Percentiles rank a stretch among this genome's conserved stretches.
Evolutionary conservation across 37 sponge, comb jelly and placozoan species (phyloP).

Genomic region (Halichondria panicea): DNA sequence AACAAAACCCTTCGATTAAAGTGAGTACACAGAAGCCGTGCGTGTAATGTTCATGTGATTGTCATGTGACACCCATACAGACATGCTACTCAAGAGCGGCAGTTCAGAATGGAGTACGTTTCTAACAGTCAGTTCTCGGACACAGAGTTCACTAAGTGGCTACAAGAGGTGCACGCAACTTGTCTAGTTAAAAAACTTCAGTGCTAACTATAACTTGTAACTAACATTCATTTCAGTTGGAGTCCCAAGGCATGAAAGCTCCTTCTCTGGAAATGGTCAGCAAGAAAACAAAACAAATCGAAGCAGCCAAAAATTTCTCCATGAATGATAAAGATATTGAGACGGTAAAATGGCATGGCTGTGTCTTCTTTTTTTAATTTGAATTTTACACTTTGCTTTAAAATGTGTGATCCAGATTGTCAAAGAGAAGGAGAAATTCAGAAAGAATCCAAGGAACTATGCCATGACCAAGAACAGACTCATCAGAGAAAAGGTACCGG

Average conservation of each 20-base stretch:
- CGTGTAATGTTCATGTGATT: background rate
- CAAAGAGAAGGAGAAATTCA: conserved; percentile 87
- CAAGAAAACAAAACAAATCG: conserved; percentile 73
- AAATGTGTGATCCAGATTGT: conserved; percentile 61
- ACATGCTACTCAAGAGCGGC: conserved; percentile 84
- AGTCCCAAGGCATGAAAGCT: conserved; percentile 50
- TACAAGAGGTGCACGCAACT: conserved; percentile 52
- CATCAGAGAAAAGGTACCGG: conserved; percentile 68
- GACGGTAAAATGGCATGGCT: conserved; percentile 19
- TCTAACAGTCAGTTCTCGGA: conserved; percentile 93
- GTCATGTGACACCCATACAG: conserved; percentile 12
- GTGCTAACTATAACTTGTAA: too few relatives aligned
- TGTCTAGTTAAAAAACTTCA: background rate
- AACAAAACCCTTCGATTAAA: conserved; percentile 87
- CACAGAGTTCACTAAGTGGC: conserved; percentile 92
- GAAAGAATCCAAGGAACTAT: conserved; percentile 89
- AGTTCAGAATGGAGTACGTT: conserved; percentile 96
- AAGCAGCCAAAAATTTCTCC: conserved; percentile 61
- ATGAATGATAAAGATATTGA: conserved; percentile 92
- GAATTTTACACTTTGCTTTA: background rate
- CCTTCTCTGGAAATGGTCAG: conserved; percentile 70
- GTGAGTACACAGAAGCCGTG: conserved; percentile 23
- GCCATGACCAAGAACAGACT: conserved; percentile 91
- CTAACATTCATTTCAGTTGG: too few relatives aligned
- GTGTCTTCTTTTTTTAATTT: background rate